Evolutionary conservation across 1,140 invertebrate species (phyloP).

Genomic region (Campoletis sonorensis): DNA sequence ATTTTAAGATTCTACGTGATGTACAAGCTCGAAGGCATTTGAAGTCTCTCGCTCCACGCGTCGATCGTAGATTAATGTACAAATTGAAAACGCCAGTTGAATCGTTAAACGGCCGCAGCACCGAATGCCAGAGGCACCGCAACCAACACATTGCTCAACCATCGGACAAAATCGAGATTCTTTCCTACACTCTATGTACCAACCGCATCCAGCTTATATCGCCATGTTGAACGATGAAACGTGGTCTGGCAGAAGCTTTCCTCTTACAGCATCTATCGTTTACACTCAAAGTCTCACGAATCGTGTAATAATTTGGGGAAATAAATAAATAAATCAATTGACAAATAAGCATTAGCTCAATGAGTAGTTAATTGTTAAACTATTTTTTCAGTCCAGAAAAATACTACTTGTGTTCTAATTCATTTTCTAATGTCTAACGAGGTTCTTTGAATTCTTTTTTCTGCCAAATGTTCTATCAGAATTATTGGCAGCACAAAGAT

Average conservation of each 20-base stretch:
- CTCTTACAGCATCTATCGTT: neutral
- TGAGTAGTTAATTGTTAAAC: no score
- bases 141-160: constrained; percentile 43
- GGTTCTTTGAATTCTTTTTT: no score
- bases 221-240: constrained; percentile 15
- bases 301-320: neutral
- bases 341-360: neutral
- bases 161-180: neutral
- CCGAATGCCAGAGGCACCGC: constrained; percentile 4
- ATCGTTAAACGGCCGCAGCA: constrained; percentile 53
- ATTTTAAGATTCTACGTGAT: constrained; percentile 28
- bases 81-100: constrained; percentile 61
- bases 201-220: neutral
- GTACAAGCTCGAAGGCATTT: constrained; percentile 18
- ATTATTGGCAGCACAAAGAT: no score
- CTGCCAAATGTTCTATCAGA: no score
- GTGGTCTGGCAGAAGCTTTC: neutral
- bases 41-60: constrained; percentile 30
- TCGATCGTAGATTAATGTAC: constrained; percentile 59
- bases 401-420: no score
- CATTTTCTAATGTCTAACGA: no score
- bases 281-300: neutral
- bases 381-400: no score
- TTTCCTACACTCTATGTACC: neutral
- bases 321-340: neutral